Percentiles rank a stretch among this genome's conserved stretches.
Conservation (phyloP, 2,113 vertebrate species). For the Vicugna pacos region DNA sequence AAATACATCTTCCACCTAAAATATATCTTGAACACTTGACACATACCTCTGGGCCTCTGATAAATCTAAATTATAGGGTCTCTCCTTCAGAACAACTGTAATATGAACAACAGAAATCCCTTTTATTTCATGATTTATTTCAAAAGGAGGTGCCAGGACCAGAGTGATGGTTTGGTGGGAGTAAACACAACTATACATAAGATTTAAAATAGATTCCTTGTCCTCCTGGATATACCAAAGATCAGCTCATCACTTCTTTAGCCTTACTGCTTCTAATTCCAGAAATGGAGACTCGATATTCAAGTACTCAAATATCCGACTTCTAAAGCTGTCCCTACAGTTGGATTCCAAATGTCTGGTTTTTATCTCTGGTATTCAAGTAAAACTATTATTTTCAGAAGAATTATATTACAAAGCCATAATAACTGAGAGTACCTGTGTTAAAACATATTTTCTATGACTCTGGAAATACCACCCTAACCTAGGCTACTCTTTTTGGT, state of each 20-base stretch:
- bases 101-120: background rate
- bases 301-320: background rate
- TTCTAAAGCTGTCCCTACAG: background rate
- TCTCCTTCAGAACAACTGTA: background rate
- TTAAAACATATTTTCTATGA: background rate
- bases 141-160: background rate
- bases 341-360: background rate
- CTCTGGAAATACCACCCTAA: background rate
- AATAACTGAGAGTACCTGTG: background rate
- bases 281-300: background rate
- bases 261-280: background rate
- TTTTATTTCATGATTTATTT: background rate
- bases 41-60: background rate
- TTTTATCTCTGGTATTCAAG: background rate
- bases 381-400: slow-evolving; percentile 26
- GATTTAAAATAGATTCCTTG: background rate
- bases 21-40: background rate
- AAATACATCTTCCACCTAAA: background rate
- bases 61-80: slow-evolving; percentile 18
- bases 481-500: background rate
- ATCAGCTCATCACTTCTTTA: rapidly evolving
- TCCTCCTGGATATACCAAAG: background rate
- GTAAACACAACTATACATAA: background rate
- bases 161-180: background rate
- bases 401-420: background rate